Base-by-base conservation (phyloP, 2,113 vertebrate species). In the Thymallus thymallus region DNA sequence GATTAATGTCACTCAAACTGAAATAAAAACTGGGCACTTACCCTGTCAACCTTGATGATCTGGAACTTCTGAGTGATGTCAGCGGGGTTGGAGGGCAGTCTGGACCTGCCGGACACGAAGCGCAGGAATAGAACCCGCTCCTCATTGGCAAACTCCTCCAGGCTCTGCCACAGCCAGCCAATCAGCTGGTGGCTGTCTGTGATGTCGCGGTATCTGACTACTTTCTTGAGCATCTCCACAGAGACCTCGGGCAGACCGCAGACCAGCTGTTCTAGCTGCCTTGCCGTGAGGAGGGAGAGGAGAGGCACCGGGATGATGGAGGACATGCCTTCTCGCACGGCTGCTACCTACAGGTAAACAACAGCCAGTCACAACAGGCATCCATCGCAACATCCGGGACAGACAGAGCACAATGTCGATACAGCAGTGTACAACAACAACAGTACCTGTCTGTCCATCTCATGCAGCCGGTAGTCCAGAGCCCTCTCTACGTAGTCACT, bases 121-220 rank as follows among this genome's bases (percentile, higher is more conserved):
- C 94, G 93, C 26, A 94, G 89, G 88, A 94, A 94, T 1, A 94
- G 91, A 55, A 94, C 94, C 24, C 94, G 80, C 91, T 94, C 94
- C 84, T 94, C 94, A 41, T 94, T 94, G 84, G 94, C 93, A 87
- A 94, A 94, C 84, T 94, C 93, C 86, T 93, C 91, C 71, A 94
- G 69, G 81, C 93, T 94, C 84, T 94, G 88, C 93, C 94, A 94
- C 24, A 94, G 90, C 94, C 94, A 94, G 84, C 83, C 81, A 75
- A 94, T 89, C 1, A 94, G 88, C 88, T 93, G 93, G 76, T 94
- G 92, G 88, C 83, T 91, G 76, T 94, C 93, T 0, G 89, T 89
- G 83, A 94, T 88, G 83, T 94, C 94, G 20, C 94, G 92, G 88
- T 94, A 94, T n/a, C 93, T 93, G 78, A 94, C 93, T 73, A 94